phyloP scores from a whole-genome alignment of 2,113 vertebrate genomes.

The Bagarius yarrelli region DNA sequence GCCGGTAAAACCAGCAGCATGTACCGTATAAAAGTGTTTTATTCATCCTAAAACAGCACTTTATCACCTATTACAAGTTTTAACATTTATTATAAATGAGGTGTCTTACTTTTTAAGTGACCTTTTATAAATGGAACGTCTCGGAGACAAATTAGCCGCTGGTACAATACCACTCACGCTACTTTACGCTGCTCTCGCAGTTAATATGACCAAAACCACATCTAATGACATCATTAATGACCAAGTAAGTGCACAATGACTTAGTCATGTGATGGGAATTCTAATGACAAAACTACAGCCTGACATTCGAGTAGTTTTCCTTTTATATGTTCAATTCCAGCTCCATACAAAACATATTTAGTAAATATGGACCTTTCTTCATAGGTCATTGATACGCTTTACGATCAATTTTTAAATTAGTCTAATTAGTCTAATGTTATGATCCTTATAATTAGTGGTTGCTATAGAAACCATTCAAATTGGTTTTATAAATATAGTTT shows the following conservation, averaged over 20 bases:
- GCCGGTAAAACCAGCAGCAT: neutral
- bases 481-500: too few species aligned
- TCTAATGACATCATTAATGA: neutral
- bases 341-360: neutral
- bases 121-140: neutral
- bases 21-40: neutral
- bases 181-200: neutral
- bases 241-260: neutral
- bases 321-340: neutral
- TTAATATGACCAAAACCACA: neutral
- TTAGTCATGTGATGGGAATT: neutral
- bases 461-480: conserved; percentile 4
- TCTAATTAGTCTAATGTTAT: neutral
- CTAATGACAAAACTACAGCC: neutral
- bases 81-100: neutral
- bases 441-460: too few species aligned
- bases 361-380: neutral
- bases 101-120: neutral
- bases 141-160: neutral
- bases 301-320: neutral
- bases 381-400: neutral
- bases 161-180: neutral
- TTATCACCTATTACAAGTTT: neutral
- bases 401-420: neutral
- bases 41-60: neutral